A percentile compares a stretch with the other conserved stretches of the same genome.
These are phyloP conservation scores for Agapornis canus DNA, from an alignment of 2,797 vertebrate species.

Conservation along the genomic window DNA sequence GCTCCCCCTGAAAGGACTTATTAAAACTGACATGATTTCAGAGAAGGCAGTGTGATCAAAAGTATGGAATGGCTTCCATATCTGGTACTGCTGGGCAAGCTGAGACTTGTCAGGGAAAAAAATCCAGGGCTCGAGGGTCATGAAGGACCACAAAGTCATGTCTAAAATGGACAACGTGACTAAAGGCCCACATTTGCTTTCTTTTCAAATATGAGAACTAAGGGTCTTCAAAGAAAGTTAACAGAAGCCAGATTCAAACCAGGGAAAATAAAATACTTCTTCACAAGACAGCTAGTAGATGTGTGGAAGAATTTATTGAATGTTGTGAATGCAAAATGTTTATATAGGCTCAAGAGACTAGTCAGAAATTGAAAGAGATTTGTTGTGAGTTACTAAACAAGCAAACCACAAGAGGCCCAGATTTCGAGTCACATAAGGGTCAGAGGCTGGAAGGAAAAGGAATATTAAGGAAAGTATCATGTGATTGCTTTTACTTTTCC, in stretches of 20 bases:
- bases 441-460: background rate
- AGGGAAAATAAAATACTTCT: background rate
- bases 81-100: background rate
- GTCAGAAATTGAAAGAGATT: background rate
- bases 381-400: background rate
- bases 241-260: background rate
- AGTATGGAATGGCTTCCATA: background rate
- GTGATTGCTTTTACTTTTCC: background rate
- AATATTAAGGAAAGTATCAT: background rate
- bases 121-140: rapidly evolving
- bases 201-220: background rate
- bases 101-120: background rate
- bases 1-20: background rate
- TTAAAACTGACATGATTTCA: background rate
- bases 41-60: background rate
- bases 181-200: background rate
- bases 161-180: background rate
- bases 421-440: background rate
- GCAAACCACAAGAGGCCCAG: background rate
- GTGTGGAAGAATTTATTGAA: background rate
- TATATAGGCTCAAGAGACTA: background rate
- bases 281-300: background rate
- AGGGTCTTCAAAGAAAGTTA: background rate
- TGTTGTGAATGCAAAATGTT: background rate
- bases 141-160: background rate